These are phyloP conservation scores for Nephotettix cincticeps DNA, from an alignment of 1,140 invertebrate genomes.

Conservation along the genomic window DNA sequence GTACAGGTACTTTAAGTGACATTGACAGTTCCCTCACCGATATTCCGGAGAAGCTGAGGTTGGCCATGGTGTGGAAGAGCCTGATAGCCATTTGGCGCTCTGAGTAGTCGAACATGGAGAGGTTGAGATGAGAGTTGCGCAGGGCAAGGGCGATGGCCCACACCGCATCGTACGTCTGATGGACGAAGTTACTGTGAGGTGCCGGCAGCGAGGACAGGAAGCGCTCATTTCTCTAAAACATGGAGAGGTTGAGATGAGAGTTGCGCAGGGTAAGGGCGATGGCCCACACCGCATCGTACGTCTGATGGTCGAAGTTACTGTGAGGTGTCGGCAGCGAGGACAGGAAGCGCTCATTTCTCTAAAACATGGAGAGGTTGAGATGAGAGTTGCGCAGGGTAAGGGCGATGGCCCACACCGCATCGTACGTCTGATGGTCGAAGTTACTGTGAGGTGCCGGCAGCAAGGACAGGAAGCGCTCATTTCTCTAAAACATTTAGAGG, in stretches of 20 bases:
- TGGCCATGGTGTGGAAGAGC: constrained; percentile 66
- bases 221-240: constrained; percentile 51
- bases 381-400: constrained; percentile 60
- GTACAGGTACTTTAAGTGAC: too few species aligned
- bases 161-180: constrained; percentile 83
- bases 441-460: constrained; percentile 27
- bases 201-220: constrained; percentile 51
- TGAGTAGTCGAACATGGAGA: constrained; percentile 64
- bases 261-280: constrained; percentile 70
- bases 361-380: constrained; percentile 28
- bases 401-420: constrained; percentile 86
- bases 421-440: constrained; percentile 73
- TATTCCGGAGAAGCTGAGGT: constrained; percentile 76
- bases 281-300: constrained; percentile 88
- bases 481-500: constrained; percentile 32
- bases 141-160: constrained; percentile 82
- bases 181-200: constrained; percentile 48
- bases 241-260: constrained; percentile 42
- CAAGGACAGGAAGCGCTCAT: constrained; percentile 60
- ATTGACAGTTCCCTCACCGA: too few species aligned
- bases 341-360: constrained; percentile 60
- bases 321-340: constrained; percentile 35
- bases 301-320: constrained; percentile 58
- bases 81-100: constrained; percentile 64
- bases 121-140: constrained; percentile 47